Evolutionary conservation across 2,888 invertebrate species (phyloP).

Genomic region (Physocephala rufipes): DNA sequence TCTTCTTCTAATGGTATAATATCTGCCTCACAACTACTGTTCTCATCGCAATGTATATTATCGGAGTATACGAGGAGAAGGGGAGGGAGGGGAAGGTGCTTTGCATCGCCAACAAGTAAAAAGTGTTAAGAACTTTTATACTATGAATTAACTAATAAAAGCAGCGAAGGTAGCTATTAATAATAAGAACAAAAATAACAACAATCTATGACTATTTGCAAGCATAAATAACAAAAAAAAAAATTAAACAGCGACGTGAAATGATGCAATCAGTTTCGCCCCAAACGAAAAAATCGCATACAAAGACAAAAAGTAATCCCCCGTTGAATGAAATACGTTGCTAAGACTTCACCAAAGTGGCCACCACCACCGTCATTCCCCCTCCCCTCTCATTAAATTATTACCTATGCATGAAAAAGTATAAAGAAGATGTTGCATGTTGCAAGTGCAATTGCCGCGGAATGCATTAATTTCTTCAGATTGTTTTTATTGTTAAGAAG

Average conservation of each 20-base stretch:
- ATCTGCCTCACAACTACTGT: background rate
- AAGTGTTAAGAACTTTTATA: conserved; percentile 11
- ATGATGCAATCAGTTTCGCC: conserved; percentile 22
- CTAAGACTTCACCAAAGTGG: background rate
- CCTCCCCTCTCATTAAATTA: too few relatives aligned
- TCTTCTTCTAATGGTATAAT: too few relatives aligned
- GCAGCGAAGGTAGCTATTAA: background rate
- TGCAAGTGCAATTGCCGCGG: conserved; percentile 25
- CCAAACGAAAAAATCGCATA: background rate
- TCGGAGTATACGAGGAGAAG: too few relatives aligned
- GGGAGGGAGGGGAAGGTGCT: too few relatives aligned
- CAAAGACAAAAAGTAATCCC: background rate
- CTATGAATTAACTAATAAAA: conserved; percentile 3
- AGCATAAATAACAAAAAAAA: background rate
- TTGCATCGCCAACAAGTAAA: background rate
- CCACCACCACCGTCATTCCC: background rate
- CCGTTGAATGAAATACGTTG: background rate
- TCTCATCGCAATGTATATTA: background rate
- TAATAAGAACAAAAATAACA: background rate
- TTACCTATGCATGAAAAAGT: too few relatives aligned
- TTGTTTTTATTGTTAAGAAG: conserved; percentile 26
- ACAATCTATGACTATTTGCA: background rate
- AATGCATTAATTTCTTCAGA: conserved; percentile 34
- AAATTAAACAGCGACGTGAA: background rate
- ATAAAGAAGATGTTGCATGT: conserved; percentile 21